Percentiles rank a stretch among this genome's conserved stretches.
Conservation (phyloP, 2,113 vertebrate species). For the Podiceps cristatus region DNA sequence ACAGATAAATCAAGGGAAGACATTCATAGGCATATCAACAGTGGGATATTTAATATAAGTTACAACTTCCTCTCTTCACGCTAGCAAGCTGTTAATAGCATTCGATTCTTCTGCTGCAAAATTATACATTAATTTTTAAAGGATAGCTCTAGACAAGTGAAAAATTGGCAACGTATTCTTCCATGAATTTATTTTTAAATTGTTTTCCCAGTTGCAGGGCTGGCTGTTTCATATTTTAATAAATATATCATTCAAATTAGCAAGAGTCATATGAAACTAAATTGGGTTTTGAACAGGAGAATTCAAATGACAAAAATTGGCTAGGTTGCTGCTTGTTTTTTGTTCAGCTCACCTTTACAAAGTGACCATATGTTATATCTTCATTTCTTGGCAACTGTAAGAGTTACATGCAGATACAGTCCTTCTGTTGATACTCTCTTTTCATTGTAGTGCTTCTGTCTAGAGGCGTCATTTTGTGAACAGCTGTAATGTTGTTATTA, state of each 20-base stretch:
- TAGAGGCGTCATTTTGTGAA: constrained; percentile 68
- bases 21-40: constrained; percentile 68
- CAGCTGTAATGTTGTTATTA: constrained; percentile 76
- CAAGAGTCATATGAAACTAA: constrained; percentile 14
- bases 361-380: constrained; percentile 71
- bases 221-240: constrained; percentile 32
- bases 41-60: constrained; percentile 62
- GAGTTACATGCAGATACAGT: constrained; percentile 32
- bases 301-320: constrained; percentile 67
- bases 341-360: constrained; percentile 73
- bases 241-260: constrained; percentile 60
- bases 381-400: constrained; percentile 58
- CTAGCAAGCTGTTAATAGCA: constrained; percentile 61
- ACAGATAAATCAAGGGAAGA: constrained; percentile 71
- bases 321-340: constrained; percentile 65
- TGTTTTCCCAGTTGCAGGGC: constrained; percentile 55
- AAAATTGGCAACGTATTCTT: constrained; percentile 42
- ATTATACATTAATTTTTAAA: constrained; percentile 76
- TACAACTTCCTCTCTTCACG: constrained; percentile 66
- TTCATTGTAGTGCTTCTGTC: constrained; percentile 57
- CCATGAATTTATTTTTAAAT: constrained; percentile 59
- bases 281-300: constrained; percentile 57
- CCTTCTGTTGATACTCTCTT: constrained; percentile 61
- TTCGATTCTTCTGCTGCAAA: constrained; percentile 70
- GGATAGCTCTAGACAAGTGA: constrained; percentile 58